These are phyloP conservation scores for Psylliodes chrysocephalus DNA, from an alignment of 2,888 invertebrate genomes.

Conservation along the genomic window DNA sequence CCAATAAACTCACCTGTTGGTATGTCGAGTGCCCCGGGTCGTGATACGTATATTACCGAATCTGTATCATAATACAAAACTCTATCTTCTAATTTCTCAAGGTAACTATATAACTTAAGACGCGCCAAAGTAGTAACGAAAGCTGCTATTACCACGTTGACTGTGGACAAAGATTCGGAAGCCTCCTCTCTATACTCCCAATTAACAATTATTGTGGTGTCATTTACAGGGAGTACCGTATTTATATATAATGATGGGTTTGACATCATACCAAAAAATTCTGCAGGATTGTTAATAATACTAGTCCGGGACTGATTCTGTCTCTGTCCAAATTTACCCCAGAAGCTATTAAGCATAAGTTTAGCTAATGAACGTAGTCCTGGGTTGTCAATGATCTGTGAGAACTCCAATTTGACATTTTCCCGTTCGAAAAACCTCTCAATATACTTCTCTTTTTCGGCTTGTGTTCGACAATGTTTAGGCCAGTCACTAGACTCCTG, in stretches of 20 bases:
- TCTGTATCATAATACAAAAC: too few relatives aligned
- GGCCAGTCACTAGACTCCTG: constrained; percentile 52
- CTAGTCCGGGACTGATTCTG: constrained; percentile 41
- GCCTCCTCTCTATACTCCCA: too few relatives aligned
- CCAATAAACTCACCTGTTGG: too few relatives aligned
- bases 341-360: constrained; percentile 51
- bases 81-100: too few relatives aligned
- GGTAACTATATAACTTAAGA: too few relatives aligned
- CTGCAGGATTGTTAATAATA: constrained; percentile 11
- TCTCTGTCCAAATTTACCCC: constrained; percentile 46
- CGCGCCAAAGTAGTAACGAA: too few relatives aligned
- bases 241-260: not conserved
- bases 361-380: constrained; percentile 50
- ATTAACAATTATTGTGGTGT: too few relatives aligned
- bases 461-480: constrained; percentile 39
- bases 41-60: too few relatives aligned
- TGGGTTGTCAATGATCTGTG: constrained; percentile 42
- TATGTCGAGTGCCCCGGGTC: too few relatives aligned
- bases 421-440: constrained; percentile 42
- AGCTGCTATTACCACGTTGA: too few relatives aligned
- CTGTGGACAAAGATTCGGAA: too few relatives aligned
- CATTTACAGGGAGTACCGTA: too few relatives aligned
- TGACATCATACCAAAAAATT: constrained; percentile 27
- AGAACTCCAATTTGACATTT: constrained; percentile 44
- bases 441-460: constrained; percentile 43